Evolutionary conservation across 2,797 vertebrate genomes (phyloP).

Genomic region (Enteromius fasciolatus): DNA sequence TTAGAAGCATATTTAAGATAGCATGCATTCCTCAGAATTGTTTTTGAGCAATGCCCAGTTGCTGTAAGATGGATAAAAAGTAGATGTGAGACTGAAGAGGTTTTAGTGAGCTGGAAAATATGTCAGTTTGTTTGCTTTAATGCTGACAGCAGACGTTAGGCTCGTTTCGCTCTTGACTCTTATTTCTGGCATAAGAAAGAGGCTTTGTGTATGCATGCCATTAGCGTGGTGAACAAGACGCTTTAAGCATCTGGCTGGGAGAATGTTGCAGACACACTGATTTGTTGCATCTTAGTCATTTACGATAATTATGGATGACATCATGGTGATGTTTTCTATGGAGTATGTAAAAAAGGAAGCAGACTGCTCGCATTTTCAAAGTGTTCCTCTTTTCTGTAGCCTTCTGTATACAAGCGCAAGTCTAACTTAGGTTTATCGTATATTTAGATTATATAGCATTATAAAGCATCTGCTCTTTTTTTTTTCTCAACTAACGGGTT

Average conservation of each 20-base stretch:
- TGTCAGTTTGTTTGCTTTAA: conserved; percentile 24
- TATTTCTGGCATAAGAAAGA: conserved; percentile 30
- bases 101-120: conserved; percentile 29
- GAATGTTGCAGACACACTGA: conserved; percentile 59
- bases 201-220: conserved; percentile 54
- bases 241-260: conserved; percentile 66
- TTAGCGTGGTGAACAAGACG: conserved; percentile 69
- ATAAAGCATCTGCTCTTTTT: background rate
- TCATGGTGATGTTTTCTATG: conserved; percentile 61
- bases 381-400: conserved; percentile 17
- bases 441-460: conserved; percentile 15
- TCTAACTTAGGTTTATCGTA: background rate
- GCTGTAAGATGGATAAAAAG: background rate
- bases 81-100: conserved; percentile 7
- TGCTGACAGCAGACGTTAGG: conserved; percentile 13
- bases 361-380: background rate
- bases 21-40: background rate
- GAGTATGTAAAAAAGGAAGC: conserved; percentile 40
- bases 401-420: conserved; percentile 19
- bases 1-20: conserved; percentile 16
- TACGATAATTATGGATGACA: conserved; percentile 70
- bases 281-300: conserved; percentile 64
- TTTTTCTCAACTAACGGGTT: background rate
- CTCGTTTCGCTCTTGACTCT: background rate
- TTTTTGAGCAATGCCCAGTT: background rate